Conservation (phyloP, 2,113 vertebrate genomes). For the Cyanoliseus patagonus region DNA sequence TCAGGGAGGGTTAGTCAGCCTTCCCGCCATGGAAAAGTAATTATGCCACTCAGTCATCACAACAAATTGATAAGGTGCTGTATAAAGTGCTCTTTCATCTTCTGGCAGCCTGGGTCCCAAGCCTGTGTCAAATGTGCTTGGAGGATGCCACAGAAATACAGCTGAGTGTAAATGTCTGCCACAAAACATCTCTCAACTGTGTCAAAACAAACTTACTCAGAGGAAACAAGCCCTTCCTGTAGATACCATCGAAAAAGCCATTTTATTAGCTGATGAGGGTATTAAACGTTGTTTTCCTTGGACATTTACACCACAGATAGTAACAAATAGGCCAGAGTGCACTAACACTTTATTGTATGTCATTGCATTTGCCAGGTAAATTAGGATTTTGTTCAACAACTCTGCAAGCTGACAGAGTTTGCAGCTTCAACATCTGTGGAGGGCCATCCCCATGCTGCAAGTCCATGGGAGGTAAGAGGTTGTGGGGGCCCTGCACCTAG, state of each 20-base stretch:
- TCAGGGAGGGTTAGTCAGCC: conserved; percentile 10
- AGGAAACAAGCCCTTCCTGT: neutral
- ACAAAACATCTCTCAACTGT: neutral
- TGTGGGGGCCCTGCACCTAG: too few relatives aligned
- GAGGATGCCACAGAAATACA: neutral
- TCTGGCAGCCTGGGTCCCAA: neutral
- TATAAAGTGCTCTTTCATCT: neutral
- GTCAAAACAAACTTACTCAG: conserved; percentile 18
- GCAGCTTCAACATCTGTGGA: neutral
- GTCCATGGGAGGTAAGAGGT: neutral
- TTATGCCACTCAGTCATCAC: neutral
- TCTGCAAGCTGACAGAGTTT: neutral
- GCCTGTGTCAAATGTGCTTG: neutral
- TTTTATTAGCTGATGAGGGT: neutral
- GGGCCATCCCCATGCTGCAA: neutral
- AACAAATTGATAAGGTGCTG: conserved; percentile 35
- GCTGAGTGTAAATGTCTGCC: conserved; percentile 6
- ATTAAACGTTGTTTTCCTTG: neutral
- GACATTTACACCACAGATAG: neutral
- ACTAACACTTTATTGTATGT: neutral
- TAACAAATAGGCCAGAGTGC: neutral
- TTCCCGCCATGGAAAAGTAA: conserved; percentile 18
- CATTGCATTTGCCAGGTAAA: neutral
- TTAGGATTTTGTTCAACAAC: neutral
- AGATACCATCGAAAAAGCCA: neutral